Evolutionary conservation across 2,888 invertebrate species (phyloP), one percentile per base, ranked within the genome.

Genomic region (Epirrhoe tristata): DNA sequence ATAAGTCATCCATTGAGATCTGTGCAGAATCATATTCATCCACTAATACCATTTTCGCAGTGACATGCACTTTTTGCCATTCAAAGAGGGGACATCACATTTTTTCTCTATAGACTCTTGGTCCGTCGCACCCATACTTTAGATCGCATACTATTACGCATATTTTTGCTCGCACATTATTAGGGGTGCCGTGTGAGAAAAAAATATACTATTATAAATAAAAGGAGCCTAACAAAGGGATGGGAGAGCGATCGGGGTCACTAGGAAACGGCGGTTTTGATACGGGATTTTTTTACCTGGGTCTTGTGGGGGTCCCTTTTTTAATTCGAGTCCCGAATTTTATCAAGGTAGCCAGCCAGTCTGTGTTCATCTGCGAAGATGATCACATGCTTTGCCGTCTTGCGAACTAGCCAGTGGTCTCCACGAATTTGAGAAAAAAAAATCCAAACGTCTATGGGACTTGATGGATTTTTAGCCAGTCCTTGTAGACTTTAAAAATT

Each of bases 261-360:
- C 92, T 93, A 93, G 92, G 90, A 93, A 93, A 93, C 90, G 89
- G 91, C 89, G 91, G 93, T 93, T 92, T 92, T 93, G 89, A 91
- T 93, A 90, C 89, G 91, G 88, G 87, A 80, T 88, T 93, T 93
- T 93, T 93, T 93, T 93, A 91, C 91, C 93, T 91, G 91, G 81
- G 79, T 77, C 82, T 84, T 84, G 84, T 81, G 87, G 91, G 91
- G 85, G 82, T 82, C 82, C 85, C 91, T 91, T 93, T 92, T 90
- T 84, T 84, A 84, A 84, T 87, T 86, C 82, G 73, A 85, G 85
- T 85, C 87, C 84, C 83, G 74, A 85, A 82, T 80, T 88, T 89
- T 84, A 86, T 86, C 75, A 85, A 84, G 88, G 84, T 90, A 89
- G 91, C 91, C 91, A 91, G 90, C 84, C 91, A 93, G 93, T 93